Conservation (phyloP, 2,113 vertebrate genomes). For the Melanotaenia duboulayi region DNA sequence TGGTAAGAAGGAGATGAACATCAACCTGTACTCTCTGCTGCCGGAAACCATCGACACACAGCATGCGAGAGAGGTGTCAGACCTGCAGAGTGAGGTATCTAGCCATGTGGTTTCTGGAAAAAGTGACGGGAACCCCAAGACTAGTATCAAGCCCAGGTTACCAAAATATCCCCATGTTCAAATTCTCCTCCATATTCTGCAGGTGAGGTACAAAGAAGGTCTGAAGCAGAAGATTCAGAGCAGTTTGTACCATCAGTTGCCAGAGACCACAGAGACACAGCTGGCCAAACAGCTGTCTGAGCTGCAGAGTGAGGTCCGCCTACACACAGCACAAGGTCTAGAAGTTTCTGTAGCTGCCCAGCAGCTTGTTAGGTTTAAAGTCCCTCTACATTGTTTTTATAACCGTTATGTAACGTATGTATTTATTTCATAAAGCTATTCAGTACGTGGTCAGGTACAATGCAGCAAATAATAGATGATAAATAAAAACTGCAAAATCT, state of each 20-base stretch:
- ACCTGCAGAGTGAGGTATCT: conserved; percentile 66
- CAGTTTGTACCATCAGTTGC: conserved; percentile 73
- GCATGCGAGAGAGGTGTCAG: conserved; percentile 81
- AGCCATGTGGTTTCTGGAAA: background rate
- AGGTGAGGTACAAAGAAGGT: conserved; percentile 67
- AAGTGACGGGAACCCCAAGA: background rate
- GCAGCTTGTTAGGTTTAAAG: background rate
- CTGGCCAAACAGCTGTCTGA: conserved; percentile 65
- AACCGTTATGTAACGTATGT: background rate
- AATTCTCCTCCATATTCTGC: conserved; percentile 8
- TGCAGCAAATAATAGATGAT: background rate
- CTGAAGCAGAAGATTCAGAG: conserved; percentile 61
- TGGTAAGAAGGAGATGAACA: conserved; percentile 82
- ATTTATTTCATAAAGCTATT: no score
- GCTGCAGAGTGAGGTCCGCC: conserved; percentile 60
- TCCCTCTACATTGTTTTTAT: no score
- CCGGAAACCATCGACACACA: conserved; percentile 90
- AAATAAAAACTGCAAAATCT: rapidly evolving
- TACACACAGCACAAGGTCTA: background rate
- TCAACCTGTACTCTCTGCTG: conserved; percentile 86
- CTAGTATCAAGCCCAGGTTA: background rate
- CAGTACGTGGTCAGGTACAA: background rate
- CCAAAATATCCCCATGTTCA: background rate
- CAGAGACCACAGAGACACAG: conserved; percentile 74
- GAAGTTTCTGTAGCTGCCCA: background rate